Conservation (phyloP, 2,888 invertebrate species). For the Brachynemurus nebulosus region DNA sequence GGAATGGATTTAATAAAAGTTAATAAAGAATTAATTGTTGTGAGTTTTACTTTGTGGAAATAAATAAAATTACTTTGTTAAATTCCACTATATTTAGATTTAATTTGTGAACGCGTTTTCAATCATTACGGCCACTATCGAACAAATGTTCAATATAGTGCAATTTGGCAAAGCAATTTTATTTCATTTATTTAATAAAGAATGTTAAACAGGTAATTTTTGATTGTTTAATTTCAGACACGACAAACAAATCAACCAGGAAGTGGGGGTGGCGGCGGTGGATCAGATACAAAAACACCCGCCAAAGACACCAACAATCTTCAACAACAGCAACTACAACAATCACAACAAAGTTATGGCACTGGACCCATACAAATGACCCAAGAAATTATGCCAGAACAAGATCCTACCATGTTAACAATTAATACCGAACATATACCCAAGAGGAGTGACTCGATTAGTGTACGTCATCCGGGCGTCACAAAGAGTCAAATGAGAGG, state of each 20-base stretch:
- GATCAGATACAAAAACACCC: conserved; percentile 3
- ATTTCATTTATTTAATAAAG: not conserved
- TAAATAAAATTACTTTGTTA: no score
- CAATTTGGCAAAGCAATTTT: no score
- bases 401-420: not conserved
- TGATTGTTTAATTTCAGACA: conserved; percentile 20
- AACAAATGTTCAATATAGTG: no score
- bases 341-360: not conserved
- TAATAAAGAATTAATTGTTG: no score
- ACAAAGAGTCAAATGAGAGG: conserved; percentile 74
- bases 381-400: no score
- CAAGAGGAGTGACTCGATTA: conserved; percentile 14
- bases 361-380: no score
- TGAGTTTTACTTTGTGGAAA: no score
- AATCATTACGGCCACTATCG: no score
- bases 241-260: conserved; percentile 23
- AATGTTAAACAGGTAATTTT: not conserved
- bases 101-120: no score
- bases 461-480: conserved; percentile 30
- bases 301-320: conserved; percentile 4
- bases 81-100: no score
- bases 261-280: no score
- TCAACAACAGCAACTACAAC: not conserved
- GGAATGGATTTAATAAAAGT: no score
- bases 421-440: conserved; percentile 7